Evolutionary conservation across 2,888 invertebrate genomes (phyloP).

Genomic region (Heliconius ismenius): DNA sequence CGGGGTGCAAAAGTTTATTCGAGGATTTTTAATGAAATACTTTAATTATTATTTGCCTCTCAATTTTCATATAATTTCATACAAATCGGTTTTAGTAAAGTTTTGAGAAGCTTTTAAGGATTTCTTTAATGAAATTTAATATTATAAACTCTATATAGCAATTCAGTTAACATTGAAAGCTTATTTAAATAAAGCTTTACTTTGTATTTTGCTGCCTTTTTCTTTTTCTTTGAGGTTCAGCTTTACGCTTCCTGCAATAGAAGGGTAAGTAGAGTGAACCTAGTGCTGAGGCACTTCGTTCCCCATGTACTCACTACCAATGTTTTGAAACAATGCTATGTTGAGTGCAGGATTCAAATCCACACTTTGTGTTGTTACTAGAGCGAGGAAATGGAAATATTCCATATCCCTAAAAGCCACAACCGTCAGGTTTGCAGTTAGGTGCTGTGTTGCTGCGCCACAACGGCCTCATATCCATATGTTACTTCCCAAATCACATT

Average conservation of each 20-base stretch:
- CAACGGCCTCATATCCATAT: neutral
- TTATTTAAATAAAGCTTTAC: neutral
- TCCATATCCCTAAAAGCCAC: neutral
- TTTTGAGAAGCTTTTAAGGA: slow-evolving; percentile 10
- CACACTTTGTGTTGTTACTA: no score
- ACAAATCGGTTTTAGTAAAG: slow-evolving; percentile 12
- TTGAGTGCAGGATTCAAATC: no score
- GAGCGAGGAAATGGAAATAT: neutral
- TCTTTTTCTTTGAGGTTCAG: neutral
- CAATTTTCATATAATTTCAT: slow-evolving; percentile 28
- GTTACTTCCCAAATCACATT: neutral
- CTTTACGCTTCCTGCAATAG: neutral
- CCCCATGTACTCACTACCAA: neutral
- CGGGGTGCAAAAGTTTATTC: slow-evolving; percentile 33
- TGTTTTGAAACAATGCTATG: neutral
- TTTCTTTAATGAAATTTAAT: slow-evolving; percentile 3
- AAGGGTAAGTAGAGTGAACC: neutral
- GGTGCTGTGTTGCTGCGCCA: neutral
- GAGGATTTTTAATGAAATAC: slow-evolving; percentile 31
- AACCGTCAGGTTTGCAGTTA: neutral
- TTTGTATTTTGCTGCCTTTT: neutral
- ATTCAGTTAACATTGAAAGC: neutral
- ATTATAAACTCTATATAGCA: neutral
- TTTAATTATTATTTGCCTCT: slow-evolving; percentile 37
- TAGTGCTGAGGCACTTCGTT: neutral